These are phyloP conservation scores for Pristionchus maxplancki DNA, from an alignment of 2,888 invertebrate genomes.

Conservation along the genomic window DNA sequence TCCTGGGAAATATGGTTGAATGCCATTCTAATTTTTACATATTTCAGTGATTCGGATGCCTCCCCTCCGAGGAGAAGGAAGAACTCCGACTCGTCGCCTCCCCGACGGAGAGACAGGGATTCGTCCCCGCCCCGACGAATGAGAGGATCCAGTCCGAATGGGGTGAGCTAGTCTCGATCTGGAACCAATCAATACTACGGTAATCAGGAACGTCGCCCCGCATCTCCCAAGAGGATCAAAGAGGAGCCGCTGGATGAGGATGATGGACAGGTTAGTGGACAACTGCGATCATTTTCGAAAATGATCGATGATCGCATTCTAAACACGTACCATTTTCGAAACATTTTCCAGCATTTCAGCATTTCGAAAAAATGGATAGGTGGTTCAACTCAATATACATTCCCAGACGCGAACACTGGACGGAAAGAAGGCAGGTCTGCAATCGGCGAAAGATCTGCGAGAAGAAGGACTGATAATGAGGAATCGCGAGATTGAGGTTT, in stretches of 20 bases:
- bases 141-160: not conserved
- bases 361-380: no score
- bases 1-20: no score
- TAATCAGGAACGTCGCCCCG: constrained; percentile 2
- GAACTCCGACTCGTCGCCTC: constrained; percentile 39
- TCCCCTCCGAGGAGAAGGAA: constrained; percentile 15
- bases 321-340: no score
- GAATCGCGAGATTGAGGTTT: constrained; percentile 85
- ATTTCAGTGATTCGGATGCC: not conserved
- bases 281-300: no score
- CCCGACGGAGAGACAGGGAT: constrained; percentile 21
- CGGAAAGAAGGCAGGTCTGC: constrained; percentile 86
- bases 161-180: not conserved
- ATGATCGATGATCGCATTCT: no score
- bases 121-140: constrained; percentile 26
- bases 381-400: no score
- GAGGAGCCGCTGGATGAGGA: constrained; percentile 48
- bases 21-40: no score
- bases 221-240: constrained; percentile 34
- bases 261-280: constrained; percentile 33
- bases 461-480: constrained; percentile 85
- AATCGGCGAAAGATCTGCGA: constrained; percentile 86
- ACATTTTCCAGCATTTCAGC: no score
- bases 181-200: no score
- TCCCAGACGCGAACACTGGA: constrained; percentile 45